phyloP scores from a whole-genome alignment of 2,888 invertebrate species.

The Crossocerus cetratus region DNA sequence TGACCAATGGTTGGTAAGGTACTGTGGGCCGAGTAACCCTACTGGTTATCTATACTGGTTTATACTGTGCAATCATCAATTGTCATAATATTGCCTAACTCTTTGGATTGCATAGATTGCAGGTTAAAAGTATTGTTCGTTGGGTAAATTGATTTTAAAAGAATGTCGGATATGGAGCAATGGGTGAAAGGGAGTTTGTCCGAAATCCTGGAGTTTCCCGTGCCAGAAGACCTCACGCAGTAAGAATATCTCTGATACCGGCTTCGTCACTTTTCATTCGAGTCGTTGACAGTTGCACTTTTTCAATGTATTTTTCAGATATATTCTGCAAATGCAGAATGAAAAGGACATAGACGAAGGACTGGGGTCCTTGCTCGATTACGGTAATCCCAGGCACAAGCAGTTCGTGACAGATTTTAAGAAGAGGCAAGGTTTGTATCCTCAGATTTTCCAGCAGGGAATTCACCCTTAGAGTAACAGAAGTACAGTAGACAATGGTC shows the following conservation, averaged over 20 bases:
- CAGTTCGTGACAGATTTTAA: constrained; percentile 82
- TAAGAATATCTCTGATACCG: constrained; percentile 24
- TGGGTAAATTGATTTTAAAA: not conserved
- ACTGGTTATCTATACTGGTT: too few relatives aligned
- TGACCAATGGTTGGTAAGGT: too few relatives aligned
- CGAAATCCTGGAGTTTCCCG: constrained; percentile 82
- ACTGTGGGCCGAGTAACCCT: too few relatives aligned
- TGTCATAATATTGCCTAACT: too few relatives aligned
- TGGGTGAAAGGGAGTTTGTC: constrained; percentile 84
- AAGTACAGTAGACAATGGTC: not conserved
- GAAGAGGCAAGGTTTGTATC: constrained; percentile 55
- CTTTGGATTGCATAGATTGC: too few relatives aligned
- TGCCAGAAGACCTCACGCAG: constrained; percentile 82
- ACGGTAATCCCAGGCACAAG: constrained; percentile 82
- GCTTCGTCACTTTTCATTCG: not conserved
- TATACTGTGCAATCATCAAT: too few relatives aligned
- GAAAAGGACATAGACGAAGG: constrained; percentile 87
- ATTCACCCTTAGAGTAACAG: not conserved
- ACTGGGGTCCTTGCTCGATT: constrained; percentile 85
- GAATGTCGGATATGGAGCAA: constrained; percentile 77
- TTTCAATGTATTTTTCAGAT: constrained; percentile 78
- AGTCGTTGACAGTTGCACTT: not conserved
- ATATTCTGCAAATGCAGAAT: constrained; percentile 84
- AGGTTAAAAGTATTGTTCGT: too few relatives aligned
- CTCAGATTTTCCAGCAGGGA: not conserved